phyloP scores from a whole-genome alignment of 2,888 invertebrate species.

The Drosophila fungiperda region DNA sequence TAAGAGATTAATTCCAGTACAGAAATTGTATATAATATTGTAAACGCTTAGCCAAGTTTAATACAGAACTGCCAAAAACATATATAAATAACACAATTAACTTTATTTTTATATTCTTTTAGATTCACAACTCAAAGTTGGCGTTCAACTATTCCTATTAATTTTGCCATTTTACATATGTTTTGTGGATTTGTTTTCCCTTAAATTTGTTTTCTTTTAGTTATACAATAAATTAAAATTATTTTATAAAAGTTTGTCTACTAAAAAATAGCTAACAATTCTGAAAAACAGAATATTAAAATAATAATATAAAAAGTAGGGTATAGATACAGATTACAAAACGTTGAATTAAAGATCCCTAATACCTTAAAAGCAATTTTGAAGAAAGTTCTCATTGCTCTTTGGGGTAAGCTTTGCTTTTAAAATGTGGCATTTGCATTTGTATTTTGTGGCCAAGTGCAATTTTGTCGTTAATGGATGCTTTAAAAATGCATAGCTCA shows the following conservation, averaged over 20 bases:
- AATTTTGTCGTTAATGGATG: conserved; percentile 43
- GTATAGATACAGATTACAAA: not conserved
- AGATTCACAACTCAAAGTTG: not conserved
- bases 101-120: not conserved
- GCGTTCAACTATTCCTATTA: not conserved
- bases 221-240: not conserved
- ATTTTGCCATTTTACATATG: not conserved
- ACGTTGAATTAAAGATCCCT: not conserved
- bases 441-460: conserved; percentile 30
- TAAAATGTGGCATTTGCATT: not conserved
- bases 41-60: no score
- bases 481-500: conserved; percentile 53
- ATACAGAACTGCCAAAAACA: not conserved
- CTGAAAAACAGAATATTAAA: not conserved
- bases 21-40: no score
- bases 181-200: not conserved
- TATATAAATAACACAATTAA: no score
- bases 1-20: not conserved
- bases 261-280: not conserved
- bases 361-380: not conserved
- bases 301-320: not conserved
- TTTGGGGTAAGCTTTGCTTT: conserved; percentile 4
- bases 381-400: not conserved
- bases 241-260: not conserved
- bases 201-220: not conserved